phyloP scores from a whole-genome alignment of 2,113 vertebrate species.

The Myrmophylax atrothorax region DNA sequence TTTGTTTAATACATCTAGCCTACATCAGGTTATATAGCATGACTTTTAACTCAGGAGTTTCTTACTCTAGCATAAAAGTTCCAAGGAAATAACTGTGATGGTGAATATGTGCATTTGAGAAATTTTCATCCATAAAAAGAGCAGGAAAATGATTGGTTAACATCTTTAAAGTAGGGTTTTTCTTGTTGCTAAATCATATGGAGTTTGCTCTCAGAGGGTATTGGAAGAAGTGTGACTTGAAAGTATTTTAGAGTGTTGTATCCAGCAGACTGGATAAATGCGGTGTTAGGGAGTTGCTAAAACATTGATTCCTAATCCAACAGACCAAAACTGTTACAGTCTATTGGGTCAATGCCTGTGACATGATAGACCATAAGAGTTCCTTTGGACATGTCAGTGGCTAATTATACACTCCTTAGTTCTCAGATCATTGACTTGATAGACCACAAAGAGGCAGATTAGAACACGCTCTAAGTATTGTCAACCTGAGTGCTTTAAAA shows the following conservation, averaged over 20 bases:
- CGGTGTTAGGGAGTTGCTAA: constrained; percentile 47
- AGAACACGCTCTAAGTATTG: background rate
- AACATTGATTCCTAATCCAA: constrained; percentile 55
- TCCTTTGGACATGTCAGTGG: constrained; percentile 63
- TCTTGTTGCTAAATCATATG: background rate
- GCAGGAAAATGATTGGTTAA: background rate
- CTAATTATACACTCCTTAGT: constrained; percentile 59
- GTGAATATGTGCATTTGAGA: background rate
- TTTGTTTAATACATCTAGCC: background rate
- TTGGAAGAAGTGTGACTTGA: background rate
- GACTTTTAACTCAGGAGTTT: background rate
- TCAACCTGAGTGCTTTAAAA: background rate
- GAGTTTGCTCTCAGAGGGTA: background rate
- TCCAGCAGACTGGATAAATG: constrained; percentile 56
- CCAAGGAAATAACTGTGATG: background rate
- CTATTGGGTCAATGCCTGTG: constrained; percentile 28
- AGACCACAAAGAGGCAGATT: constrained; percentile 57
- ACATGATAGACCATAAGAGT: constrained; percentile 50
- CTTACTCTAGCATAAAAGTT: background rate
- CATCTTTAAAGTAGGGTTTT: background rate
- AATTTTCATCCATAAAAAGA: background rate
- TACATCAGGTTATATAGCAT: background rate
- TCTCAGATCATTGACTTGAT: constrained; percentile 66
- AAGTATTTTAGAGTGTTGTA: background rate
- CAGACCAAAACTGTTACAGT: constrained; percentile 61